A percentile compares a stretch with the other conserved stretches of the same genome.
Conservation (phyloP, 1,140 invertebrate species). For the Capitella teleta region DNA sequence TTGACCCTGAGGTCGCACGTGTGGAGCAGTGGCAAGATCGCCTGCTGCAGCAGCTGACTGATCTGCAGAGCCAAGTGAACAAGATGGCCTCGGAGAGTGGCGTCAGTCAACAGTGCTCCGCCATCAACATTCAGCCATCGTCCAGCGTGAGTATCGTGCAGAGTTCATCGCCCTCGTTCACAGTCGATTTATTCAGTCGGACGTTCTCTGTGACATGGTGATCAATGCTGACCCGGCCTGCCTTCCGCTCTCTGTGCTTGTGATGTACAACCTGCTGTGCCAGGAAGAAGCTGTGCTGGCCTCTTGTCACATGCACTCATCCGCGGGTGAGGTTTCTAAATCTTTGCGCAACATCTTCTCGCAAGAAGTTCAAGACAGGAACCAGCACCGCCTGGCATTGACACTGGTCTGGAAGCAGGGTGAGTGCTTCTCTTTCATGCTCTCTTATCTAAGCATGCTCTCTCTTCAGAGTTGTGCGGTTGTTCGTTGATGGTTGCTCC, state of each 20-base stretch:
- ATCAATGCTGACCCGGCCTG: conserved; percentile 54
- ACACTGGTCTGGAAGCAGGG: conserved; percentile 67
- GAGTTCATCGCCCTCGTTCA: too few relatives aligned
- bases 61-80: too few relatives aligned
- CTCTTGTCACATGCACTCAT: conserved; percentile 53
- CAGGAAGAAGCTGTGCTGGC: conserved; percentile 43
- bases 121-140: too few relatives aligned
- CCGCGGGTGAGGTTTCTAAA: conserved; percentile 36
- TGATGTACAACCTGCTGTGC: conserved; percentile 48
- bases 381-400: conserved; percentile 46
- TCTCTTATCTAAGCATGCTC: background rate
- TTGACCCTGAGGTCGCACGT: too few relatives aligned
- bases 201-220: conserved; percentile 51
- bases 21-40: too few relatives aligned
- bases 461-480: conserved; percentile 45
- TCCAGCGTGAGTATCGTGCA: too few relatives aligned
- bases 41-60: too few relatives aligned
- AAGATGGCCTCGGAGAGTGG: too few relatives aligned
- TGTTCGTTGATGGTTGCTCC: conserved; percentile 43
- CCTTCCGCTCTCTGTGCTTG: conserved; percentile 56
- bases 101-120: too few relatives aligned
- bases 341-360: conserved; percentile 26
- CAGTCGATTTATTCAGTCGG: too few relatives aligned
- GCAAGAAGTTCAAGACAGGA: conserved; percentile 18
- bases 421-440: conserved; percentile 30